Conservation (phyloP, 2,888 invertebrate genomes). For the Tinea trinotella region DNA sequence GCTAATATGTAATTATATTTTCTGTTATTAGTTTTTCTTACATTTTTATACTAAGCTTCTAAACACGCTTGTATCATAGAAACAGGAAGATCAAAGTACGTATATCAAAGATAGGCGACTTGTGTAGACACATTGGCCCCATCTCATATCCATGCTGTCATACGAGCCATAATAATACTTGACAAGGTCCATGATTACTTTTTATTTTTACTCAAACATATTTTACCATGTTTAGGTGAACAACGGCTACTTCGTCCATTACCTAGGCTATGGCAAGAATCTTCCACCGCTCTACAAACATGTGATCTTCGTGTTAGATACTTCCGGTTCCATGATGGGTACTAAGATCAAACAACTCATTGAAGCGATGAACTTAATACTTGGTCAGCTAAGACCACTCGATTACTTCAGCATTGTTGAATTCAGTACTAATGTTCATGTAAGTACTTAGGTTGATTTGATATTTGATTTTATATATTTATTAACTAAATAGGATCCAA, state of each 20-base stretch:
- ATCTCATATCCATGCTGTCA: no score
- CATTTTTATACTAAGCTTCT: no score
- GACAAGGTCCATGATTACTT: no score
- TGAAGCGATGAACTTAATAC: conserved; percentile 44
- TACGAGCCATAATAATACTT: no score
- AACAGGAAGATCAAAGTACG: no score
- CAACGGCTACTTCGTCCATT: conserved; percentile 61
- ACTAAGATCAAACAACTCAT: conserved; percentile 46
- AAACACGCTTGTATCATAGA: no score
- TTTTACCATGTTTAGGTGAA: conserved; percentile 25
- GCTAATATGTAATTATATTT: no score
- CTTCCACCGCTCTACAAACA: conserved; percentile 43
- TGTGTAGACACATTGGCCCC: no score
- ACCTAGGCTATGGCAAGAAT: conserved; percentile 42
- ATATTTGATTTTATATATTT: background rate
- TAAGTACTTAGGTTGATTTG: no score
- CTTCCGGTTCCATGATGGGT: conserved; percentile 64
- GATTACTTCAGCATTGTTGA: conserved; percentile 50
- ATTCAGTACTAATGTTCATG: conserved; percentile 33
- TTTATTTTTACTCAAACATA: background rate
- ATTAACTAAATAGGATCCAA: background rate
- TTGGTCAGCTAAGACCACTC: conserved; percentile 36
- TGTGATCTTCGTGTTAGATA: conserved; percentile 62
- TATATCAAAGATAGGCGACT: no score
- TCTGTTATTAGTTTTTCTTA: no score